These are phyloP conservation scores for Zaprionus camerounensis DNA, from an alignment of 1,140 invertebrate genomes.

Conservation along the genomic window DNA sequence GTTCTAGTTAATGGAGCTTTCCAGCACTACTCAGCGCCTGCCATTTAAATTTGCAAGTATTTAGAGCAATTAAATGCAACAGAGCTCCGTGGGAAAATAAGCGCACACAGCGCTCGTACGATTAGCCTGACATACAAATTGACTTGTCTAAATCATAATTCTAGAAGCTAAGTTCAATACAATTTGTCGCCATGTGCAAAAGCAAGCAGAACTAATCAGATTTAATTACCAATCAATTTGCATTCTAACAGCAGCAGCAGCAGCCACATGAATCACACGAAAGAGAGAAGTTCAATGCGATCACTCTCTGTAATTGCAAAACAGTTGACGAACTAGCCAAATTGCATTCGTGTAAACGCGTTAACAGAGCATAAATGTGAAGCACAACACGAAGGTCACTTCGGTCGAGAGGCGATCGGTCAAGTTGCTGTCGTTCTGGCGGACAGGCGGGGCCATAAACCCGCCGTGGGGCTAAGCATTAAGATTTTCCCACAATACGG, in stretches of 20 bases:
- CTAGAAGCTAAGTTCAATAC: constrained; percentile 51
- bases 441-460: constrained; percentile 50
- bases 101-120: not conserved
- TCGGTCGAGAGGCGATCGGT: constrained; percentile 43
- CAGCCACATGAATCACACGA: constrained; percentile 60
- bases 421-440: constrained; percentile 49
- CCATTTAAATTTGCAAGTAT: constrained; percentile 4
- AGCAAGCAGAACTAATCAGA: constrained; percentile 34
- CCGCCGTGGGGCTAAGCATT: constrained; percentile 18
- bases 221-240: constrained; percentile 70
- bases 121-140: constrained; percentile 36
- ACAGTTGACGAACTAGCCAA: constrained; percentile 39
- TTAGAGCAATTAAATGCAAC: constrained; percentile 32
- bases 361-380: constrained; percentile 67
- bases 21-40: not conserved
- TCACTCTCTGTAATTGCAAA: constrained; percentile 50
- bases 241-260: constrained; percentile 39
- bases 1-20: not conserved
- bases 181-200: constrained; percentile 63
- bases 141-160: constrained; percentile 67
- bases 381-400: constrained; percentile 43
- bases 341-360: constrained; percentile 64
- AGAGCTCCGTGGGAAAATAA: constrained; percentile 58
- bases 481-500: constrained; percentile 45
- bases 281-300: not conserved